Evolutionary conservation across 2,797 vertebrate genomes (phyloP).

Genomic region (Arctocebus calabarensis): DNA sequence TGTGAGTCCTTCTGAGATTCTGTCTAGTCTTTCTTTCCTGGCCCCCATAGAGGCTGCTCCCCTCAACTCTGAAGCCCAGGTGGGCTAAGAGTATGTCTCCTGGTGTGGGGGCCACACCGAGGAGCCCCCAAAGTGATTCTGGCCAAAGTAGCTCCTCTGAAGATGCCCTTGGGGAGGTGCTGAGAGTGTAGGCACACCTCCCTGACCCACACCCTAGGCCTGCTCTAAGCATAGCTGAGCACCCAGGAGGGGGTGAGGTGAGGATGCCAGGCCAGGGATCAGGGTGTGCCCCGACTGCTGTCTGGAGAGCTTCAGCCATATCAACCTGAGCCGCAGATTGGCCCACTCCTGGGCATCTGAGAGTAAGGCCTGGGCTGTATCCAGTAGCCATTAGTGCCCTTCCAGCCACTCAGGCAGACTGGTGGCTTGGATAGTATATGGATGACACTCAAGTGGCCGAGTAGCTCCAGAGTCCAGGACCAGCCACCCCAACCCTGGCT

Average conservation of each 20-base stretch:
- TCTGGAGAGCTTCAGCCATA: too few relatives aligned
- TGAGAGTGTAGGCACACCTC: background rate
- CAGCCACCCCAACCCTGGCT: background rate
- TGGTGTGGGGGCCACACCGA: fast-evolving
- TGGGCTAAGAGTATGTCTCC: too few relatives aligned
- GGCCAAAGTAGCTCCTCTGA: background rate
- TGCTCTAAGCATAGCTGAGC: background rate
- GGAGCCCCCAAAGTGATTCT: background rate
- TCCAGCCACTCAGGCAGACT: background rate
- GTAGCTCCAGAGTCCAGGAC: background rate
- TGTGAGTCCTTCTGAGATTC: too few relatives aligned
- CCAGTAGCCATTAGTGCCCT: background rate
- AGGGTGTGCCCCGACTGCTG: background rate
- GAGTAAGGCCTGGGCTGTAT: background rate
- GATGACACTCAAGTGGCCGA: background rate
- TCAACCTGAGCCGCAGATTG: background rate
- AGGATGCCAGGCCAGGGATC: too few relatives aligned
- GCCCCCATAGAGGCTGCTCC: background rate
- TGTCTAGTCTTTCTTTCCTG: background rate
- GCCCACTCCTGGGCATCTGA: too few relatives aligned
- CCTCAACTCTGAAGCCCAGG: background rate
- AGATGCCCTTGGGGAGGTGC: background rate
- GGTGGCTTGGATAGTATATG: background rate
- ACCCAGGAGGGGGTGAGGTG: background rate
- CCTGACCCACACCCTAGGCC: too few relatives aligned